Percentiles rank a stretch among this genome's conserved stretches.
These are phyloP conservation scores for Thymelicus sylvestris DNA, from an alignment of 2,888 invertebrate species.

Conservation along the genomic window DNA sequence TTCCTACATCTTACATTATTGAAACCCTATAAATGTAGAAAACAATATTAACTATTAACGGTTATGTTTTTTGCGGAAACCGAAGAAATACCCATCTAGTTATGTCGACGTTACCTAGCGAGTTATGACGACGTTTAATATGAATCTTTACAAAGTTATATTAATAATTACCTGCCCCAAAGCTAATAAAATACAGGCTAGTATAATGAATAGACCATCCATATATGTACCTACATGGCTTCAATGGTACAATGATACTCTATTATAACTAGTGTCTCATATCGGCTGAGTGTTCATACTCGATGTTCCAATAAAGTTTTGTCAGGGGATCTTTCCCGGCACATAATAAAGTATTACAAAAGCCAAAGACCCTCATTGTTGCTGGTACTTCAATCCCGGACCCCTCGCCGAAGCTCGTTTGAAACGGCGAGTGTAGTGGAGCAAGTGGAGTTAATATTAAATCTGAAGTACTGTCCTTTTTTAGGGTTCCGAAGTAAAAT, in stretches of 20 bases:
- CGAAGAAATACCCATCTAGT: neutral
- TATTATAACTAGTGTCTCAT: constrained; percentile 75
- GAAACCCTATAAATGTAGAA: neutral
- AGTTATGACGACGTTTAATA: constrained; percentile 4
- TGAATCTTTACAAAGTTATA: constrained; percentile 25
- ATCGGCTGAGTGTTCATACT: constrained; percentile 76
- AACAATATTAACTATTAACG: neutral
- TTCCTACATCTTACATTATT: too few relatives aligned
- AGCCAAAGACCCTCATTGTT: constrained; percentile 85
- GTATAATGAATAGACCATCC: constrained; percentile 21
- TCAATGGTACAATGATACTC: constrained; percentile 64
- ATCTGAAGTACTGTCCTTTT: neutral
- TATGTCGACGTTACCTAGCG: too few relatives aligned
- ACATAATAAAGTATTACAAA: constrained; percentile 85
- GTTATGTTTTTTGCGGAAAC: neutral
- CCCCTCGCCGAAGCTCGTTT: constrained; percentile 58
- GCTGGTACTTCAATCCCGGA: constrained; percentile 81
- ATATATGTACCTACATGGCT: constrained; percentile 39
- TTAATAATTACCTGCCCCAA: constrained; percentile 26
- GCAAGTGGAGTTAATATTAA: neutral
- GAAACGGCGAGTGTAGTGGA: constrained; percentile 39
- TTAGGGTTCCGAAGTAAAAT: too few relatives aligned
- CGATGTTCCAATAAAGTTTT: constrained; percentile 84
- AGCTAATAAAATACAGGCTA: constrained; percentile 23
- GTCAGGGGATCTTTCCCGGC: constrained; percentile 82